A percentile compares a stretch with the other conserved stretches of the same genome.
These are phyloP conservation scores for Xanthia icteritia DNA, from an alignment of 2,888 invertebrate species.

Conservation along the genomic window DNA sequence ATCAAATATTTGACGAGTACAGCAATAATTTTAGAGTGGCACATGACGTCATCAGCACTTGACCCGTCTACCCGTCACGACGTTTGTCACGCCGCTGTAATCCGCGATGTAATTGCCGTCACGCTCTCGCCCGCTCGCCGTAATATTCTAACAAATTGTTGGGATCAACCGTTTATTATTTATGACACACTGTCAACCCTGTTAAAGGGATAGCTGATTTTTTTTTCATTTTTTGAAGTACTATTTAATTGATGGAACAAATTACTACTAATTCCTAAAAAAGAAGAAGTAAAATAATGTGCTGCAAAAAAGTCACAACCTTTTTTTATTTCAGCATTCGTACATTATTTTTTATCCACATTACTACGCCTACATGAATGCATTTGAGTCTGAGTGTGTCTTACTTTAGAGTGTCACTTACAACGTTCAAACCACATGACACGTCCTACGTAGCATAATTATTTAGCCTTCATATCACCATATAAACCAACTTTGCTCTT, in stretches of 20 bases:
- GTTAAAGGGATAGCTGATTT: slow-evolving; percentile 29
- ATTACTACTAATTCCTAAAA: slow-evolving; percentile 6
- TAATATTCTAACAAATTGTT: slow-evolving; percentile 69
- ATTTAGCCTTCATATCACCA: slow-evolving; percentile 4
- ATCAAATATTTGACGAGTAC: slow-evolving; percentile 49
- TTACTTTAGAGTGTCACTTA: slow-evolving; percentile 1
- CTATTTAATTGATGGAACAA: neutral
- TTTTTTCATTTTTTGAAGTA: slow-evolving; percentile 20
- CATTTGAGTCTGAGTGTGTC: neutral
- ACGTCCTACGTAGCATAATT: slow-evolving; percentile 5
- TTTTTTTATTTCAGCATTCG: too few species aligned
- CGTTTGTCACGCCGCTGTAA: slow-evolving; percentile 67
- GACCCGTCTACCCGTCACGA: slow-evolving; percentile 59
- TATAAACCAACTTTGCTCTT: neutral
- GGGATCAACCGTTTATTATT: slow-evolving; percentile 68
- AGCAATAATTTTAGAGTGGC: slow-evolving; percentile 51
- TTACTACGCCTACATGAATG: neutral
- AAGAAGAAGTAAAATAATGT: neutral
- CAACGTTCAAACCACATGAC: slow-evolving; percentile 8
- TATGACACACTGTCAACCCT: slow-evolving; percentile 62
- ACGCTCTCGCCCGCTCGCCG: slow-evolving; percentile 50
- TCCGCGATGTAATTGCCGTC: slow-evolving; percentile 66
- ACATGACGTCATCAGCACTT: slow-evolving; percentile 56
- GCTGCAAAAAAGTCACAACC: neutral
- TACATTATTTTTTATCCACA: neutral